These are phyloP conservation scores for Tangara arthus DNA, from an alignment of 2,797 vertebrate genomes.

Conservation along the genomic window DNA sequence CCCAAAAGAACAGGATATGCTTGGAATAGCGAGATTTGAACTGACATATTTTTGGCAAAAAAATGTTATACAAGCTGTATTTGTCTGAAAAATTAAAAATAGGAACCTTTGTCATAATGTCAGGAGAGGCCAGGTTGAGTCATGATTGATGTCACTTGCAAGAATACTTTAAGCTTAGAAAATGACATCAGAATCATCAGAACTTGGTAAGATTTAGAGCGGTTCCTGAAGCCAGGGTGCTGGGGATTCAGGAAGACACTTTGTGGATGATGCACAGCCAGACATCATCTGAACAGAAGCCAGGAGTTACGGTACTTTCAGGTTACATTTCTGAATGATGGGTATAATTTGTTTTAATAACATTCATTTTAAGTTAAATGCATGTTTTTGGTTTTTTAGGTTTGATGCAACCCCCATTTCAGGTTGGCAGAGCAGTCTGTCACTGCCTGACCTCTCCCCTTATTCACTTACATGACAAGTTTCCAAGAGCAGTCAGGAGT, in stretches of 20 bases:
- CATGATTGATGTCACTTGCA: constrained; percentile 65
- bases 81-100: constrained; percentile 66
- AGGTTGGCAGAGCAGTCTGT: background rate
- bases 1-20: constrained; percentile 34
- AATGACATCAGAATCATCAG: constrained; percentile 61
- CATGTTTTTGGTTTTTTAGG: background rate
- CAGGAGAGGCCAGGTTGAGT: constrained; percentile 31
- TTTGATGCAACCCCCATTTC: background rate
- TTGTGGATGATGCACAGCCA: constrained; percentile 44
- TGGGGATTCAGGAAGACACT: constrained; percentile 39
- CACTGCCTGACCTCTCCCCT: constrained; percentile 16
- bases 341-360: constrained; percentile 29
- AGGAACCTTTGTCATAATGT: constrained; percentile 53
- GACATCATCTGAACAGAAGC: constrained; percentile 32
- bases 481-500: constrained; percentile 14
- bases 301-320: constrained; percentile 34
- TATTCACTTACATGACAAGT: background rate
- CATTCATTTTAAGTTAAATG: constrained; percentile 4
- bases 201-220: constrained; percentile 38
- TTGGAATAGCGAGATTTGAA: background rate
- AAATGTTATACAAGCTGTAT: background rate
- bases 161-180: constrained; percentile 58
- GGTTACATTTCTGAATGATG: constrained; percentile 19
- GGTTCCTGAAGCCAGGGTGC: background rate
- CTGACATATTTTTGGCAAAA: constrained; percentile 29